phyloP scores from a whole-genome alignment of 2,113 vertebrate genomes.

The Dromaius novaehollandiae region DNA sequence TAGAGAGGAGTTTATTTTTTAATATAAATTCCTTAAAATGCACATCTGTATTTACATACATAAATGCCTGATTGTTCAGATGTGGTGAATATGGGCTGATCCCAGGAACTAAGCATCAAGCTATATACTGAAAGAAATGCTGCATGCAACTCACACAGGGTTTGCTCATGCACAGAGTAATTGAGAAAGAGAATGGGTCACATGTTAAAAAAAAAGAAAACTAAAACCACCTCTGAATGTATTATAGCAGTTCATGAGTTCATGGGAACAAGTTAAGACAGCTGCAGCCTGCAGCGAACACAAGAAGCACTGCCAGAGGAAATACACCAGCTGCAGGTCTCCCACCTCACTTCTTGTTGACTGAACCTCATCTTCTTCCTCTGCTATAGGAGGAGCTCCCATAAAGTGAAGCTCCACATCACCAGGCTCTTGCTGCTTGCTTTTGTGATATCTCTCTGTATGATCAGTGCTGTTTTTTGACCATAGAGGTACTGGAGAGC shows the following conservation, averaged over 20 bases:
- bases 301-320: conserved; percentile 26
- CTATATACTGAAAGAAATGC: conserved; percentile 12
- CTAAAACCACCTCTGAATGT: conserved; percentile 49
- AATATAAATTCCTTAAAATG: not conserved
- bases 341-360: not conserved
- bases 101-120: conserved; percentile 12
- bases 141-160: conserved; percentile 30
- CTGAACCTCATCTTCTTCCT: not conserved
- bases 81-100: not conserved
- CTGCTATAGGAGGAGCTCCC: not conserved
- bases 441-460: not conserved
- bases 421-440: not conserved
- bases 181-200: conserved; percentile 50
- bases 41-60: not conserved
- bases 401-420: not conserved
- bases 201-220: conserved; percentile 31
- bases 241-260: conserved; percentile 64
- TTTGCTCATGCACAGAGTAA: conserved; percentile 62
- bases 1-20: conserved; percentile 3
- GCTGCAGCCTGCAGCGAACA: conserved; percentile 42
- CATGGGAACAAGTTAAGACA: conserved; percentile 63
- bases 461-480: not conserved
- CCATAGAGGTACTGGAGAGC: not conserved
- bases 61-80: not conserved
- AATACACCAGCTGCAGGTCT: conserved; percentile 45